phyloP scores from a whole-genome alignment of 2,797 vertebrate species.

The Malurus leucopterus region DNA sequence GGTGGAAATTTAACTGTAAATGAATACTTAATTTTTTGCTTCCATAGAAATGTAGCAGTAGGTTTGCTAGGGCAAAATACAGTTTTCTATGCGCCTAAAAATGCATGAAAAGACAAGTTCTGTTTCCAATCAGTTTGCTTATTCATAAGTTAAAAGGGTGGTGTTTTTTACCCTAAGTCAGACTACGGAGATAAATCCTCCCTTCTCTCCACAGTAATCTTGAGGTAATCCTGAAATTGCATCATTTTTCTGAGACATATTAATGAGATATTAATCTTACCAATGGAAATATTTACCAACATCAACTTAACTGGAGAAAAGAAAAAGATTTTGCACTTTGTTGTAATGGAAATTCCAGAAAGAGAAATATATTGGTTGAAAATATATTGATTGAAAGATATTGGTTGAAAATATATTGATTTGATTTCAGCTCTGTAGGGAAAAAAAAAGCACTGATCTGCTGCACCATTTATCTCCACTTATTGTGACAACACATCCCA shows the following conservation, averaged over 20 bases:
- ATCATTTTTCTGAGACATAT: neutral
- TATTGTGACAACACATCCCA: neutral
- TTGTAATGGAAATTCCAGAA: neutral
- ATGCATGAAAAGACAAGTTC: neutral
- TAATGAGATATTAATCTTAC: neutral
- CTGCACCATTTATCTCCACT: neutral
- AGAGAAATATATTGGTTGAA: neutral
- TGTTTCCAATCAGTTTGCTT: neutral
- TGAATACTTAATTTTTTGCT: neutral
- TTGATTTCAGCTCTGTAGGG: neutral
- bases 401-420: neutral
- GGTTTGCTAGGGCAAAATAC: neutral
- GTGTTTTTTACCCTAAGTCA: neutral
- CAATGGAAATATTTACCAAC: neutral
- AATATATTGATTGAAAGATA: no score
- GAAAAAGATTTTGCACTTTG: rapidly evolving
- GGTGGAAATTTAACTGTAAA: neutral
- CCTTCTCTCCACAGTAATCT: neutral
- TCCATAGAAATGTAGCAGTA: neutral
- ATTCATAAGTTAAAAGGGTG: neutral
- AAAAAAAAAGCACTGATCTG: neutral
- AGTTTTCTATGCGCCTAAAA: neutral
- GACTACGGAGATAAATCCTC: neutral
- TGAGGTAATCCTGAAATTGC: neutral
- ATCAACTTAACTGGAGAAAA: neutral